Conservation (phyloP, 2,113 vertebrate species). For the Neodontobutis hainanensis region DNA sequence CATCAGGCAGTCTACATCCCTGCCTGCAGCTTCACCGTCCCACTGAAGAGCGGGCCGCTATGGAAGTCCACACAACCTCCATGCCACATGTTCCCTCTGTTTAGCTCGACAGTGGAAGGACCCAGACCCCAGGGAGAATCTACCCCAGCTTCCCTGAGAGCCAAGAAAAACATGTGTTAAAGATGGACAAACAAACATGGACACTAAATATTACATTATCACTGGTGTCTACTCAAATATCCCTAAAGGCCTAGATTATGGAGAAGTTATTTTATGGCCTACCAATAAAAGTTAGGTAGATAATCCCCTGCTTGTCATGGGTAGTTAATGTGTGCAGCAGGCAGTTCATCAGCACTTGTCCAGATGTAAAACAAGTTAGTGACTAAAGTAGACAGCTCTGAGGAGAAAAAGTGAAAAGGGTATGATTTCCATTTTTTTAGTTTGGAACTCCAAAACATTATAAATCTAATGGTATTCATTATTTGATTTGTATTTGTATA, state of each 20-base stretch:
- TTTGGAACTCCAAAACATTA: background rate
- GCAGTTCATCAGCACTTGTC: constrained; percentile 67
- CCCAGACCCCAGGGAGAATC: constrained; percentile 54
- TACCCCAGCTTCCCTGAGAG: constrained; percentile 48
- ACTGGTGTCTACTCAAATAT: constrained; percentile 1
- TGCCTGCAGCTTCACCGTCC: constrained; percentile 69
- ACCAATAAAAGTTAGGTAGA: constrained; percentile 65
- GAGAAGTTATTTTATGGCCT: constrained; percentile 30
- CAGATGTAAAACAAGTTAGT: constrained; percentile 76
- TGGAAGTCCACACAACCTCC: constrained; percentile 34
- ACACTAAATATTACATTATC: constrained; percentile 5
- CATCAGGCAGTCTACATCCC: constrained; percentile 64
- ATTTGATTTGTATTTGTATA: too few species aligned
- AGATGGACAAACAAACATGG: constrained; percentile 11
- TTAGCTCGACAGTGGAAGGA: constrained; percentile 79
- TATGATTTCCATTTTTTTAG: background rate
- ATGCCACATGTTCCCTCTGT: constrained; percentile 48
- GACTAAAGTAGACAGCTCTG: constrained; percentile 44
- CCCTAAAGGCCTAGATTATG: constrained; percentile 6
- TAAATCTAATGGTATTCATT: too few species aligned
- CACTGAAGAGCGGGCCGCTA: constrained; percentile 50
- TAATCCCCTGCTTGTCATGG: constrained; percentile 70
- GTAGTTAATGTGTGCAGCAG: constrained; percentile 73
- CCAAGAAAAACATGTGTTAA: constrained; percentile 33
- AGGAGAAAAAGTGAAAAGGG: background rate